Evolutionary conservation across 1,140 invertebrate genomes (phyloP).

Genomic region (Apis florea): DNA sequence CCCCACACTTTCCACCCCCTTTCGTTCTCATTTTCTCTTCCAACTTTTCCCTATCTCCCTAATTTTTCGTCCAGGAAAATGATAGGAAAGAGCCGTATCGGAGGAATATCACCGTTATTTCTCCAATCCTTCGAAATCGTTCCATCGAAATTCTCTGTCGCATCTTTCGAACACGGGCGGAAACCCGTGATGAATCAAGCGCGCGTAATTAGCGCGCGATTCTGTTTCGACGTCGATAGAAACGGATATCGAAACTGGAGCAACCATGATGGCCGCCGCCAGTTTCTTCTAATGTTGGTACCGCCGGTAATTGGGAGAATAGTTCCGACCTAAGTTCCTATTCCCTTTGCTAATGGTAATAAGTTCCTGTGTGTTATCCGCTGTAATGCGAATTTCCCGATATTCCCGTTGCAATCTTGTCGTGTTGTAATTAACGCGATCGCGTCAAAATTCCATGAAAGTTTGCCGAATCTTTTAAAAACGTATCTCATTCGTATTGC

Average conservation of each 20-base stretch:
- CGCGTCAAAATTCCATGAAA: not conserved
- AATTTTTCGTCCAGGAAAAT: not conserved
- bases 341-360: not conserved
- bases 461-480: no score
- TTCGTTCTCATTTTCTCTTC: not conserved
- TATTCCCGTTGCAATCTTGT: not conserved
- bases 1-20: not conserved
- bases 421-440: not conserved
- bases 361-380: not conserved
- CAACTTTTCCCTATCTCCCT: no score
- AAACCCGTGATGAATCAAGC: not conserved
- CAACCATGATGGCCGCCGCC: not conserved
- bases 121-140: not conserved
- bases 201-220: not conserved
- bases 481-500: not conserved
- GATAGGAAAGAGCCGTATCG: not conserved
- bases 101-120: not conserved
- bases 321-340: not conserved
- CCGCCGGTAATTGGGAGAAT: not conserved
- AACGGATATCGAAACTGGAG: conserved; percentile 1
- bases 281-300: conserved; percentile 3
- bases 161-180: not conserved
- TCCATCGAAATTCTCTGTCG: conserved; percentile 17
- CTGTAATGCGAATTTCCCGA: not conserved
- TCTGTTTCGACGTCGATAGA: not conserved